Percentiles rank a stretch among this genome's conserved stretches.
phyloP scores from a whole-genome alignment of 2,113 vertebrate species.

The Myotis brandtii region DNA sequence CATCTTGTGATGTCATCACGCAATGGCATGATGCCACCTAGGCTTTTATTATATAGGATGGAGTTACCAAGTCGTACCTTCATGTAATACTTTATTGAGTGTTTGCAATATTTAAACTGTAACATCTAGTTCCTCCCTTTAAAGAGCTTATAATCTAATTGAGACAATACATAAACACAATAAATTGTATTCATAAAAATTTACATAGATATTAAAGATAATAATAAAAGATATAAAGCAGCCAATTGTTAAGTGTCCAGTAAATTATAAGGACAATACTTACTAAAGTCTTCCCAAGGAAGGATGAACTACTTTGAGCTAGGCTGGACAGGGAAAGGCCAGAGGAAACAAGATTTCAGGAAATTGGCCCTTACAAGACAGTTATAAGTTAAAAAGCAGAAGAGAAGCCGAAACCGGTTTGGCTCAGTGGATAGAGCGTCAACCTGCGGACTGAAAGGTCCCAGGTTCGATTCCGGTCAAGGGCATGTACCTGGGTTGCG shows the following conservation, averaged over 20 bases:
- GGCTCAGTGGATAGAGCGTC: no score
- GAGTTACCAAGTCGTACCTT: background rate
- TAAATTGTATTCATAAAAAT: background rate
- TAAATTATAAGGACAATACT: background rate
- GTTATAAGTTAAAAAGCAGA: background rate
- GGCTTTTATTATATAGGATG: no score
- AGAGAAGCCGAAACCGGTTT: no score
- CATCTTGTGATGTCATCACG: no score
- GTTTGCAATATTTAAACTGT: background rate
- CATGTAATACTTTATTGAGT: background rate
- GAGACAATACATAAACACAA: background rate
- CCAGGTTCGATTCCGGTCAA: no score
- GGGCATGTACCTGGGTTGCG: no score
- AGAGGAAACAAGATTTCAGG: background rate
- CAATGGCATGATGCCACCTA: no score
- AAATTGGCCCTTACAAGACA: background rate
- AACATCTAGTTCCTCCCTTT: background rate
- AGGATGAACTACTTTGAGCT: background rate
- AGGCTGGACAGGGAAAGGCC: background rate
- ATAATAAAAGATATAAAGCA: background rate
- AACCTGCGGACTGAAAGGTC: no score
- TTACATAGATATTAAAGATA: background rate
- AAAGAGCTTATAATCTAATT: background rate
- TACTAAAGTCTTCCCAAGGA: background rate
- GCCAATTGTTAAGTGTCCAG: background rate